Conservation (phyloP, 2,888 invertebrate species). For the Andrena minutula region DNA sequence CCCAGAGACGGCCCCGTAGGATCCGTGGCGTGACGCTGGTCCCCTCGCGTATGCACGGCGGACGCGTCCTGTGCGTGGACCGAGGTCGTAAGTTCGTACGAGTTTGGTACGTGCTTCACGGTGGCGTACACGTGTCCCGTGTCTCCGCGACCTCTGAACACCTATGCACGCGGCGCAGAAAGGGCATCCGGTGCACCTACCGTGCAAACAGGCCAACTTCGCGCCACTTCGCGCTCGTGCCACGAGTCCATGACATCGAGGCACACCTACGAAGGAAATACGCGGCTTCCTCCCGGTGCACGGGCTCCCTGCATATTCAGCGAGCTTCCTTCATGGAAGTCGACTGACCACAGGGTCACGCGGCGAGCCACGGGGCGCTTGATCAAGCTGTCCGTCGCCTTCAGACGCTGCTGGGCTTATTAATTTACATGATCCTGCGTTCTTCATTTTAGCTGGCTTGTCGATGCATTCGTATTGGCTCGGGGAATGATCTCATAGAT, state of each 20-base stretch:
- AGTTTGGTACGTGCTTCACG: slow-evolving; percentile 58
- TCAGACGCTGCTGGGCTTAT: neutral
- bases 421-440: slow-evolving; percentile 19
- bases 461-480: neutral
- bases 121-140: slow-evolving; percentile 57
- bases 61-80: slow-evolving; percentile 18
- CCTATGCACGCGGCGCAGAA: slow-evolving; percentile 54
- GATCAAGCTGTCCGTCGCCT: slow-evolving; percentile 16
- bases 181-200: slow-evolving; percentile 73
- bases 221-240: slow-evolving; percentile 71
- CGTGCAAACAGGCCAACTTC: slow-evolving; percentile 68
- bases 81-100: slow-evolving; percentile 44
- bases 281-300: slow-evolving; percentile 60
- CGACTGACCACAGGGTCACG: slow-evolving; percentile 76
- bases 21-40: slow-evolving; percentile 42
- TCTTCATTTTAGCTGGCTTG: neutral
- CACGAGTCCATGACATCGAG: slow-evolving; percentile 72
- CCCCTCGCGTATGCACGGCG: neutral
- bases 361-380: slow-evolving; percentile 19
- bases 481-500: neutral
- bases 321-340: slow-evolving; percentile 72
- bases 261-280: slow-evolving; percentile 75
- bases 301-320: slow-evolving; percentile 75
- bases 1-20: slow-evolving; percentile 70
- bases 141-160: slow-evolving; percentile 51